Evolutionary conservation across 2,797 vertebrate genomes (phyloP).

Genomic region (Artibeus lituratus): DNA sequence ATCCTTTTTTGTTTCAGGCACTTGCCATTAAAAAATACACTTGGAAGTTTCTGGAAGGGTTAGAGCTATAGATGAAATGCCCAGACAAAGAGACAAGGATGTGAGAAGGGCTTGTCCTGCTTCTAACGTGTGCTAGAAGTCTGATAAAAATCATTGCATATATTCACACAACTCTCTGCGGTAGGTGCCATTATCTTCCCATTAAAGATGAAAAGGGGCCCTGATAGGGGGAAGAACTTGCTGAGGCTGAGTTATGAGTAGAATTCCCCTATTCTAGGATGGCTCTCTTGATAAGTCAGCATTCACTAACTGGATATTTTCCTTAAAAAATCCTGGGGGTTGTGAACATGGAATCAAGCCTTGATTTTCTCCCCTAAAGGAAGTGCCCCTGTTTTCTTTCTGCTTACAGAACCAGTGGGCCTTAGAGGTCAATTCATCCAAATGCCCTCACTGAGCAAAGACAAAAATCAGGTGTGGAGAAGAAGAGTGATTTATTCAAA

Average conservation of each 20-base stretch:
- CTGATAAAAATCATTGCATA: neutral
- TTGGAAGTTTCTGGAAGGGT: slow-evolving; percentile 39
- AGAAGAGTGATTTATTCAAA: neutral
- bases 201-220: neutral
- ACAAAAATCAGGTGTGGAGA: neutral
- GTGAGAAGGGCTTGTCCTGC: neutral
- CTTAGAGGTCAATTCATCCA: neutral
- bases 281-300: neutral
- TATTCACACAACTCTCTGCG: neutral
- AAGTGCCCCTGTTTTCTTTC: neutral
- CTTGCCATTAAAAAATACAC: slow-evolving; percentile 71
- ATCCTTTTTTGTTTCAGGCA: slow-evolving; percentile 67
- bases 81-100: neutral
- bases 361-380: neutral
- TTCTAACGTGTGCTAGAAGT: neutral
- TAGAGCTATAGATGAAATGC: slow-evolving; percentile 36
- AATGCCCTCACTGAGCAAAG: neutral
- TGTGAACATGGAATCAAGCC: neutral
- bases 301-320: neutral
- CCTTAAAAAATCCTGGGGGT: neutral
- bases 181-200: neutral
- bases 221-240: neutral
- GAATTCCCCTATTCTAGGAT: neutral
- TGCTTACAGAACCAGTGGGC: neutral
- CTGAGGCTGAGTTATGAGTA: neutral